phyloP scores from a whole-genome alignment of 2,113 vertebrate species.

The Albula goreensis region DNA sequence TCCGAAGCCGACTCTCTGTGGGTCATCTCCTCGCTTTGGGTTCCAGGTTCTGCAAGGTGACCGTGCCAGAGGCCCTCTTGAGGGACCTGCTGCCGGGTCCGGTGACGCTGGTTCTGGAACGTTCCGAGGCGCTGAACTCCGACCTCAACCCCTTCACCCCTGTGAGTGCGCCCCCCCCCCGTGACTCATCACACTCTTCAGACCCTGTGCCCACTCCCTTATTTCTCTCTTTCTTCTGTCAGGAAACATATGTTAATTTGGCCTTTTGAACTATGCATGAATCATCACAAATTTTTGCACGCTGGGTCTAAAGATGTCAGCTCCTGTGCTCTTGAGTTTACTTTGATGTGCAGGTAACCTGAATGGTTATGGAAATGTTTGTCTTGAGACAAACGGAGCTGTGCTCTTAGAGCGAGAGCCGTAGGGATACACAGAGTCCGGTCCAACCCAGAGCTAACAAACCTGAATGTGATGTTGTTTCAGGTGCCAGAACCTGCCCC shows the following conservation, averaged over 20 bases:
- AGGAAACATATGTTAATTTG: background rate
- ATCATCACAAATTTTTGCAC: background rate
- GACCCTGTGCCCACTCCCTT: background rate
- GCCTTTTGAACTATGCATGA: background rate
- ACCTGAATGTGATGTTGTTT: too few species aligned
- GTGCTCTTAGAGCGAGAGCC: too few species aligned
- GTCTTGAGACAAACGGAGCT: too few species aligned
- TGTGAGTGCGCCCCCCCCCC: slow-evolving; percentile 63
- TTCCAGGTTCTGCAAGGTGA: slow-evolving; percentile 83
- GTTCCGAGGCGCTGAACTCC: slow-evolving; percentile 76
- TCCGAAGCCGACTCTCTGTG: too few species aligned
- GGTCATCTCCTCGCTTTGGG: background rate
- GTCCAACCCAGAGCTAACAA: too few species aligned
- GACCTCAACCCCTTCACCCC: slow-evolving; percentile 90
- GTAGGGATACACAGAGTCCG: too few species aligned
- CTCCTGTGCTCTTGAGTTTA: too few species aligned
- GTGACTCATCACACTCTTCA: background rate
- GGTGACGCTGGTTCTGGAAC: slow-evolving; percentile 86
- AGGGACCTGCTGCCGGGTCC: slow-evolving; percentile 87
- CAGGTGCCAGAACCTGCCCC: too few species aligned
- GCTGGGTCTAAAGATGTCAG: background rate
- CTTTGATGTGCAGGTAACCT: too few species aligned
- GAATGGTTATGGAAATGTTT: too few species aligned
- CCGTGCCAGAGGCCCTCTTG: slow-evolving; percentile 75
- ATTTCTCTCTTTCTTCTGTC: background rate